Conservation (phyloP, 2,888 invertebrate species). For the Pardosa pseudoannulata region DNA sequence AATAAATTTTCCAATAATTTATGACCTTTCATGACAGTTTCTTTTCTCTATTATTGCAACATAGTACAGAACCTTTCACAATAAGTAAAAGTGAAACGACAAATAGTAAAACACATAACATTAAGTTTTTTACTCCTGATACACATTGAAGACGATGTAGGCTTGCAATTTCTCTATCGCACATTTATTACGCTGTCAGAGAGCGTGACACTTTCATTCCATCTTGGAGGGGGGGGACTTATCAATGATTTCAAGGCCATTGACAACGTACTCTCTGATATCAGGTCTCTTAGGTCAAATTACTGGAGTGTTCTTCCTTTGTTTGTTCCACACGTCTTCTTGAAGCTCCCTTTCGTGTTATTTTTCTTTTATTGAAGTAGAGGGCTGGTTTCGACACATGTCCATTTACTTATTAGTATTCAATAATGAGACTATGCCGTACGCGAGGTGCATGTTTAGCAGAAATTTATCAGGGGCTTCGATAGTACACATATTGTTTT, state of each 20-base stretch:
- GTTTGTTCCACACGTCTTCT: neutral
- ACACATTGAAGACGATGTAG: neutral
- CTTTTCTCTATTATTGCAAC: neutral
- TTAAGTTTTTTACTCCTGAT: neutral
- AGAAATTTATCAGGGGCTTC: neutral
- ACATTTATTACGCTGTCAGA: neutral
- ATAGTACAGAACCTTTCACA: neutral
- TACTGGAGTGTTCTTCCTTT: neutral
- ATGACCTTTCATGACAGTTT: too few species aligned
- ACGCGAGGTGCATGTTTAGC: neutral
- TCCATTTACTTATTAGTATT: neutral
- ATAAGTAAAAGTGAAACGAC: neutral
- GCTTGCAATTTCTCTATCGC: neutral
- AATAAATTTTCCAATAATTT: too few species aligned
- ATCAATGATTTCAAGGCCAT: neutral
- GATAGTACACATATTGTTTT: too few species aligned
- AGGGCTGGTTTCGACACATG: neutral
- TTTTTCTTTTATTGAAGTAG: neutral
- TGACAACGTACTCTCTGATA: constrained; percentile 2
- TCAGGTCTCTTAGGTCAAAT: neutral
- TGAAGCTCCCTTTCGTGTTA: neutral
- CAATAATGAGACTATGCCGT: neutral
- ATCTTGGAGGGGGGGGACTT: neutral
- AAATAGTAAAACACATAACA: neutral
- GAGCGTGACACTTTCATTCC: neutral